phyloP scores from a whole-genome alignment of 64 coral and sea anemone genomes.

The Actinia tenebrosa region DNA sequence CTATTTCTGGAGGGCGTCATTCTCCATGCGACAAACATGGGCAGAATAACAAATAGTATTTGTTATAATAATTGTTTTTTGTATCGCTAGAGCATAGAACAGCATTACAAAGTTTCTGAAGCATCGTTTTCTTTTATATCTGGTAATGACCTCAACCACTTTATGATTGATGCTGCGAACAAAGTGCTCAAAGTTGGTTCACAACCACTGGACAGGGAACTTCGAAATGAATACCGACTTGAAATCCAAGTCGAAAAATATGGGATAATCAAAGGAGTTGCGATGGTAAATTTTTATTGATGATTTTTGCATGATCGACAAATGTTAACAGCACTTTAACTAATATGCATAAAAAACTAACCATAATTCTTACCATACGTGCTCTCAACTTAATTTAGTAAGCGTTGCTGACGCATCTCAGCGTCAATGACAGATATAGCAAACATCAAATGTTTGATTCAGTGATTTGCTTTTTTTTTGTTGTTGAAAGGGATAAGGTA shows the following conservation, averaged over 20 bases:
- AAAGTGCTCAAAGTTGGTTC: conserved; percentile 45
- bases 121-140: conserved; percentile 32
- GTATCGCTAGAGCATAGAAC: conserved; percentile 23
- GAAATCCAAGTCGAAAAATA: conserved; percentile 23
- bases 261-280: conserved; percentile 23
- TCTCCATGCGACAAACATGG: too few relatives aligned
- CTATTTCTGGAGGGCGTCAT: too few relatives aligned
- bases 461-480: too few relatives aligned
- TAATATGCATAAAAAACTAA: too few relatives aligned
- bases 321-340: too few relatives aligned
- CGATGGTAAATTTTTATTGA: conserved; percentile 28
- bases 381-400: too few relatives aligned
- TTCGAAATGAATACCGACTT: not conserved
- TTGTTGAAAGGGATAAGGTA: too few relatives aligned
- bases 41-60: too few relatives aligned
- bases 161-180: conserved; percentile 26
- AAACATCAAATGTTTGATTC: too few relatives aligned
- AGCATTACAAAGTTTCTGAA: conserved; percentile 39
- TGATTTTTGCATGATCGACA: not conserved
- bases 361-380: too few relatives aligned
- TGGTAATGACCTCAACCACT: conserved; percentile 33
- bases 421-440: too few relatives aligned
- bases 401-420: too few relatives aligned
- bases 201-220: conserved; percentile 53
- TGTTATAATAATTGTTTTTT: not conserved